Conservation (phyloP, 2,113 vertebrate genomes). For the Crocuta crocuta region DNA sequence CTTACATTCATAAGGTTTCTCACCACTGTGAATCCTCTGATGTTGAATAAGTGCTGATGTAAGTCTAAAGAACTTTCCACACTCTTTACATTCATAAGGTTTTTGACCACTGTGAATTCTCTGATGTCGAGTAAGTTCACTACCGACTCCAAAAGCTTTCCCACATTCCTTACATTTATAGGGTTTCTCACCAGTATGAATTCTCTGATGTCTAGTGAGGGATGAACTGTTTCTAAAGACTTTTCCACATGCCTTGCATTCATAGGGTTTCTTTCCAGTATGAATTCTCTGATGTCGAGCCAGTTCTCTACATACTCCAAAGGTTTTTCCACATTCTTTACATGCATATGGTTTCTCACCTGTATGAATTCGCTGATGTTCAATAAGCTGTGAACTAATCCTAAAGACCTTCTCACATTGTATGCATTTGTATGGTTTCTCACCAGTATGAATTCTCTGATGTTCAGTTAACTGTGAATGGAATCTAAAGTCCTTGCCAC, state of each 20-base stretch:
- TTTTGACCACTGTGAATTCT: slow-evolving; percentile 60
- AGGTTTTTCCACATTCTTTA: slow-evolving; percentile 63
- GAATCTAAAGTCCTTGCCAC: slow-evolving; percentile 56
- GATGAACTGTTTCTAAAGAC: slow-evolving; percentile 68
- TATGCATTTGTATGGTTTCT: slow-evolving; percentile 65
- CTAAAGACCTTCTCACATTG: slow-evolving; percentile 68
- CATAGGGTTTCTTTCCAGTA: slow-evolving; percentile 62
- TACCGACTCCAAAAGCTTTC: slow-evolving; percentile 61
- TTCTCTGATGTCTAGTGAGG: slow-evolving; percentile 67
- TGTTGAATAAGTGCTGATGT: slow-evolving; percentile 62
- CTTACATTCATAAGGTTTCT: slow-evolving; percentile 65
- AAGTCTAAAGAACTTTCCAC: slow-evolving; percentile 67
- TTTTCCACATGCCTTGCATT: slow-evolving; percentile 72
- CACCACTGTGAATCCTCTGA: slow-evolving; percentile 63
- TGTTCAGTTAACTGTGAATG: slow-evolving; percentile 63
- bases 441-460: slow-evolving; percentile 66
- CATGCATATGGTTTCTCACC: slow-evolving; percentile 64
- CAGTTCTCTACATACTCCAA: slow-evolving; percentile 64
- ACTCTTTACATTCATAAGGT: slow-evolving; percentile 59
- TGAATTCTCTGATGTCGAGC: slow-evolving; percentile 69
- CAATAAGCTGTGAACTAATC: slow-evolving; percentile 60
- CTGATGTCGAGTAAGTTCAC: slow-evolving; percentile 57
- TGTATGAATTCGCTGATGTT: slow-evolving; percentile 66
- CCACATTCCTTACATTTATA: slow-evolving; percentile 72
- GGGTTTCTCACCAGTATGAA: slow-evolving; percentile 67